Evolutionary conservation across 2,113 vertebrate species (phyloP).

Genomic region (Amphilophus citrinellus): DNA sequence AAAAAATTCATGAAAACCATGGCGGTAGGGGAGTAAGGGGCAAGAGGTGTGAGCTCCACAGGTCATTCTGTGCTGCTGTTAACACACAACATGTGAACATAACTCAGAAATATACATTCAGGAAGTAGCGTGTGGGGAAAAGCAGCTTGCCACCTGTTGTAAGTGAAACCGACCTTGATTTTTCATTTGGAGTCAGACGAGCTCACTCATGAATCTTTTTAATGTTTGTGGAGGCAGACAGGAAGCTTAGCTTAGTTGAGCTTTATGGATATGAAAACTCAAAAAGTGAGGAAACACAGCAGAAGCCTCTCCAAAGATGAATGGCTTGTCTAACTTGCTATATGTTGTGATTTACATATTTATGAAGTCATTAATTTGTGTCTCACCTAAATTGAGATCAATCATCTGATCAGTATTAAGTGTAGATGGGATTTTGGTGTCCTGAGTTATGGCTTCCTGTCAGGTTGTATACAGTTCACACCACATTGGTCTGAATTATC

Average conservation of each 20-base stretch:
- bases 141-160: not conserved
- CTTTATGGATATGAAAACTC: not conserved
- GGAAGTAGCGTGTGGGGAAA: not conserved
- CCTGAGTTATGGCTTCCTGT: not conserved
- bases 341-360: conserved; percentile 3
- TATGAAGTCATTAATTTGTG: not conserved
- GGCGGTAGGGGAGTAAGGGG: not conserved
- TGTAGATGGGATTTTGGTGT: not conserved
- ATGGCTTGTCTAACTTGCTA: not conserved
- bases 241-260: not conserved
- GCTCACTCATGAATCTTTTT: not conserved
- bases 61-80: not conserved
- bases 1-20: conserved; percentile 34
- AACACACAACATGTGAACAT: not conserved
- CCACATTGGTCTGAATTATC: not conserved
- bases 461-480: not conserved
- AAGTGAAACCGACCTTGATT: not conserved
- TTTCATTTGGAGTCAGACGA: not conserved
- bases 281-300: not conserved
- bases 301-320: not conserved
- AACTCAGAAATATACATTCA: not conserved
- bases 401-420: not conserved
- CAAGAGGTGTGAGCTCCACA: not conserved
- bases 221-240: not conserved
- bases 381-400: not conserved